phyloP scores from a whole-genome alignment of 2,797 vertebrate species.

The Dermochelys coriacea region DNA sequence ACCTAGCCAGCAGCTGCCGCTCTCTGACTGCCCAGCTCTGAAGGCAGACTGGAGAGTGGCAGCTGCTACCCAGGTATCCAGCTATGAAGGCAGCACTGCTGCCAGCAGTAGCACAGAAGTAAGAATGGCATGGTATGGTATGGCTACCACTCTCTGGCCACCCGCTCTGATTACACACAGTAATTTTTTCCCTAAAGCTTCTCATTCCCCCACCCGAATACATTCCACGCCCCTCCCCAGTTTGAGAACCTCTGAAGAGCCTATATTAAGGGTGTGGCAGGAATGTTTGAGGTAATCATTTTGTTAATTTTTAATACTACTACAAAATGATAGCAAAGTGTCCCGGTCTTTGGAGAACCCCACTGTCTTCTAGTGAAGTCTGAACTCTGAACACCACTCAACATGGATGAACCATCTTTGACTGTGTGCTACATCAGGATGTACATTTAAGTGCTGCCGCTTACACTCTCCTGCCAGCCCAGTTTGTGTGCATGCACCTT shows the following conservation, averaged over 20 bases:
- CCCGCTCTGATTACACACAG: neutral
- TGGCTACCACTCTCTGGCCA: neutral
- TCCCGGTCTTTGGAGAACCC: conserved; percentile 11
- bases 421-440: neutral
- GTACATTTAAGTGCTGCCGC: neutral
- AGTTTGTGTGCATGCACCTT: neutral
- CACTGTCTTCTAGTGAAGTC: neutral
- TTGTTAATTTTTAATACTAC: neutral
- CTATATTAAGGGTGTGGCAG: neutral
- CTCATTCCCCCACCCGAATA: neutral
- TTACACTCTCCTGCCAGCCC: neutral
- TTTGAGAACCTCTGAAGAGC: neutral
- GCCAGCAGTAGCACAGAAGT: neutral
- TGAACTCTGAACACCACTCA: conserved; percentile 24
- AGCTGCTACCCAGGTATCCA: neutral
- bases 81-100: neutral
- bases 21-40: neutral
- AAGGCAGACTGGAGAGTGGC: neutral
- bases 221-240: neutral
- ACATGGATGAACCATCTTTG: neutral
- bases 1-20: neutral
- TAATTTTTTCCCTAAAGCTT: neutral
- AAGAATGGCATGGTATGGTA: neutral
- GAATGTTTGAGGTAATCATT: neutral
- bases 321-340: conserved; percentile 17